Conservation (phyloP, 2,113 vertebrate genomes). For the Lamprologus speciosus region DNA sequence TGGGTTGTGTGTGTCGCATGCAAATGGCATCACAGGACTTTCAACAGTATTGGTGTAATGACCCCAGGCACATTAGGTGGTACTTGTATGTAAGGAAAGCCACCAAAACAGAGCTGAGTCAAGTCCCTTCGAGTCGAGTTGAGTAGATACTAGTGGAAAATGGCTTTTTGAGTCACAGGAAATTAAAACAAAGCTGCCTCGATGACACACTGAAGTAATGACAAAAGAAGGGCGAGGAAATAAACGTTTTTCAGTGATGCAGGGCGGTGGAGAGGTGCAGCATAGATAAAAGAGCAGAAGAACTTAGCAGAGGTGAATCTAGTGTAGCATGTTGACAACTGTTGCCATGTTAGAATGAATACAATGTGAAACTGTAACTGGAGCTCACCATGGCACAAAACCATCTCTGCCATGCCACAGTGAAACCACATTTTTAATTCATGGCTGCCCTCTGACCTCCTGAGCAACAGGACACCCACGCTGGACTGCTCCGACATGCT, state of each 20-base stretch:
- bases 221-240: not conserved
- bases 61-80: not conserved
- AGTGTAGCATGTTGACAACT: not conserved
- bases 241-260: not conserved
- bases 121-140: not conserved
- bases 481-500: not conserved
- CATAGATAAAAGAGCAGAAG: not conserved
- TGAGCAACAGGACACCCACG: slow-evolving; percentile 9
- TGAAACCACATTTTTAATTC: slow-evolving; percentile 42
- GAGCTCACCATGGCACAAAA: not conserved
- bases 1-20: not conserved
- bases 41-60: not conserved
- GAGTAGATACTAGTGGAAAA: not conserved
- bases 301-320: not conserved
- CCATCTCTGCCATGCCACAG: not conserved
- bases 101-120: not conserved
- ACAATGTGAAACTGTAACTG: slow-evolving; percentile 16
- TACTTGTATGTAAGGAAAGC: not conserved
- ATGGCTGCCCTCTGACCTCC: slow-evolving; percentile 28
- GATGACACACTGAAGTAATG: not conserved
- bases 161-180: not conserved
- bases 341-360: not conserved
- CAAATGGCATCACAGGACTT: not conserved
- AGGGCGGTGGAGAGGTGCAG: not conserved
- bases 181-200: not conserved